Evolutionary conservation across 2,113 vertebrate species (phyloP).

Genomic region (Phylloscopus trochilus): DNA sequence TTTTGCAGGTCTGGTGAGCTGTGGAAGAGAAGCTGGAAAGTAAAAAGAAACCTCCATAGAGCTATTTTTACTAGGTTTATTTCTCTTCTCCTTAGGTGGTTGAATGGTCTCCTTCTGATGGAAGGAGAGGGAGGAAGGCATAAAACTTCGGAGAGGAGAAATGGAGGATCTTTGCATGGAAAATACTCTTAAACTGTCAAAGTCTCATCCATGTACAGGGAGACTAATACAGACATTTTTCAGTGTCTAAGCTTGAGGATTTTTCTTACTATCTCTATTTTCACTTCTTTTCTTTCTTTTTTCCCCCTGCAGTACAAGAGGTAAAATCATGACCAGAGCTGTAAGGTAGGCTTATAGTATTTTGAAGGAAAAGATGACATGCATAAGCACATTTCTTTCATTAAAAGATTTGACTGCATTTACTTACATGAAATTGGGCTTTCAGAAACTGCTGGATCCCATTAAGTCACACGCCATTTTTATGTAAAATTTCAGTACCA

Average conservation of each 20-base stretch:
- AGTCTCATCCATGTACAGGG: background rate
- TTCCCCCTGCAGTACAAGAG: accelerated
- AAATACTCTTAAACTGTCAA: background rate
- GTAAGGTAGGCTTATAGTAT: background rate
- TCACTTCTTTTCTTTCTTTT: background rate
- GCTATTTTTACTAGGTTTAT: background rate
- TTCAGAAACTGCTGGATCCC: background rate
- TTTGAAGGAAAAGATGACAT: background rate
- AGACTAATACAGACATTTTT: background rate
- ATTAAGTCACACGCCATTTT: background rate
- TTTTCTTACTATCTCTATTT: background rate
- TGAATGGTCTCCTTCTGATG: background rate
- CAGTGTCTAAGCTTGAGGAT: background rate
- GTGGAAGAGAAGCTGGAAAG: background rate
- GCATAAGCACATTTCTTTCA: background rate
- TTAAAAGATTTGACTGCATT: background rate
- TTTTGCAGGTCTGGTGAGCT: background rate
- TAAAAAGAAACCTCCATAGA: background rate
- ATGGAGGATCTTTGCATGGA: background rate
- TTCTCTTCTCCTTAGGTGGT: background rate
- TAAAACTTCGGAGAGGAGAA: background rate
- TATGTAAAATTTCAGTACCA: background rate
- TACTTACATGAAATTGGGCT: background rate
- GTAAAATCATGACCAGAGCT: background rate
- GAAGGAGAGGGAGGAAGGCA: background rate